phyloP scores from a whole-genome alignment of 1,140 invertebrate genomes.

The Panulirus ornatus region DNA sequence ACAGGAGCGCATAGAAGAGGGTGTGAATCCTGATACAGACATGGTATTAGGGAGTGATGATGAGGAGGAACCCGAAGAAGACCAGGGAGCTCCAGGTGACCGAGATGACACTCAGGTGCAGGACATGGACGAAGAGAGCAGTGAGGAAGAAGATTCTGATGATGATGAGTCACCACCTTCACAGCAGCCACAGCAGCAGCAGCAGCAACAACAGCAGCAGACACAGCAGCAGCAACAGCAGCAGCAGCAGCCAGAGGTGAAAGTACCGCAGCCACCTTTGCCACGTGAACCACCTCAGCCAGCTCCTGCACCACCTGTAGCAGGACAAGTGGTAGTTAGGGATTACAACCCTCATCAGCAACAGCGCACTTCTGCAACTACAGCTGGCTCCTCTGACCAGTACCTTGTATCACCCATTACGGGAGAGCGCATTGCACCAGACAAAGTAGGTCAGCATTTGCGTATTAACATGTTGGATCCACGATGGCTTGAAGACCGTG shows the following conservation, averaged over 20 bases:
- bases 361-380: conserved; percentile 42
- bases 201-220: conserved; percentile 82
- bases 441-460: conserved; percentile 98
- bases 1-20: conserved; percentile 82
- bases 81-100: conserved; percentile 76
- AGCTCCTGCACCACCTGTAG: conserved; percentile 87
- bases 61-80: conserved; percentile 81
- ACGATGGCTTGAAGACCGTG: conserved; percentile 97
- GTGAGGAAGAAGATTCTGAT: conserved; percentile 86
- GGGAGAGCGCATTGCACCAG: conserved; percentile 96
- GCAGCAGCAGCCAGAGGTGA: conserved; percentile 36
- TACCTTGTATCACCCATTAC: conserved; percentile 99
- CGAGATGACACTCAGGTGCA: conserved; percentile 82
- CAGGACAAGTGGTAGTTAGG: conserved; percentile 96
- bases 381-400: conserved; percentile 85
- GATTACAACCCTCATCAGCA: conserved; percentile 95
- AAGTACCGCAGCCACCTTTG: conserved; percentile 76
- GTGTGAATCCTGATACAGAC: conserved; percentile 81
- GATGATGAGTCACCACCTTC: conserved; percentile 75
- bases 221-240: conserved; percentile 80
- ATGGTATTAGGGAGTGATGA: conserved; percentile 89
- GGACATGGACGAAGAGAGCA: conserved; percentile 90
- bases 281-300: conserved; percentile 83
- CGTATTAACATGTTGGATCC: conserved; percentile 97
- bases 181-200: conserved; percentile 78